phyloP scores from a whole-genome alignment of 2,797 vertebrate genomes.

The Anabacerthia variegaticeps region DNA sequence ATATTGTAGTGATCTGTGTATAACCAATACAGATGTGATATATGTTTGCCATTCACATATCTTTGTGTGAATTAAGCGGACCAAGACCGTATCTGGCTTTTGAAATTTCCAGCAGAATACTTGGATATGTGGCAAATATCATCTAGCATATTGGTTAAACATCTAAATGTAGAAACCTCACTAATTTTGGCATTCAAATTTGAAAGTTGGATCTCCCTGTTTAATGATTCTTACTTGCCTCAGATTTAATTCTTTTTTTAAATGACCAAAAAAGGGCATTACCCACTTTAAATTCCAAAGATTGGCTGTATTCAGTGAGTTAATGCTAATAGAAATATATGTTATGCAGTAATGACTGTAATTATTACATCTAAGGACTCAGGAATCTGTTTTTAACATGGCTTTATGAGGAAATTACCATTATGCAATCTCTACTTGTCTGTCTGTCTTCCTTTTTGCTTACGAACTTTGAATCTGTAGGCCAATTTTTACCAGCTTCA shows the following conservation, averaged over 20 bases:
- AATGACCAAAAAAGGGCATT: not conserved
- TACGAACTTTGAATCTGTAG: not conserved
- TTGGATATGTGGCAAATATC: not conserved
- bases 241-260: not conserved
- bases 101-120: not conserved
- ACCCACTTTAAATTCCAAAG: slow-evolving; percentile 15
- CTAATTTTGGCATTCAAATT: not conserved
- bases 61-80: not conserved
- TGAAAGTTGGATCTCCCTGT: not conserved
- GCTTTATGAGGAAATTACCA: not conserved
- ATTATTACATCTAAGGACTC: slow-evolving; percentile 23
- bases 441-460: not conserved
- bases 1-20: not conserved
- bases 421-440: not conserved
- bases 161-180: not conserved
- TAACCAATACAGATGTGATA: not conserved
- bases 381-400: slow-evolving; percentile 3
- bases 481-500: not conserved
- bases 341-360: not conserved
- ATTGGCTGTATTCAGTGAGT: slow-evolving; percentile 13
- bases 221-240: not conserved
- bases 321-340: not conserved
- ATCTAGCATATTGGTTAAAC: not conserved
- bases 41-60: not conserved
- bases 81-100: not conserved